Base-by-base conservation (phyloP, 2,888 invertebrate species). In the Acleris laterana region DNA sequence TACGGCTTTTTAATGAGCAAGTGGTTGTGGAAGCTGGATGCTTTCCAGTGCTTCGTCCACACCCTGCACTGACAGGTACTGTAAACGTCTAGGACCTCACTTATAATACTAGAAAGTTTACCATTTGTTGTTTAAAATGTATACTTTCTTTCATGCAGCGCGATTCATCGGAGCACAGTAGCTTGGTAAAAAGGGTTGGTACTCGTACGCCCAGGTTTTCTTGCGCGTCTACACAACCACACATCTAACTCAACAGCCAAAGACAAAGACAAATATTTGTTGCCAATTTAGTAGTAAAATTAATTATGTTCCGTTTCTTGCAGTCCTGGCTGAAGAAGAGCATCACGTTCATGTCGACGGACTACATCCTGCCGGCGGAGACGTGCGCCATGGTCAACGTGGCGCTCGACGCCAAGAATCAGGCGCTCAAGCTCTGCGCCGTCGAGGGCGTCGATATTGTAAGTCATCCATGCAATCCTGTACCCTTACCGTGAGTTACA, bases 361-460 rank as follows among this genome's bases (percentile, higher is more conserved):
- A 99, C 93, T 99, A 99, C 93, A 97, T 99, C 78, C 95, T 99
- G 76, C 99, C 99, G 5, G 96, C 98, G 38, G 99, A 99, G 94
- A 98, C 99, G 93, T 99, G 99, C 88, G 98, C 99, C 32, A 99
- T 99, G 99, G 98, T 99, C 80, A 99, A 99, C 93, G 99, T 99
- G 74, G 98, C 99, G 72, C 94, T 99, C 77, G 99, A 99, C 89
- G 98, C 98, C 71, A 99, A 98, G 94, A 98, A 98, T 93, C 97
- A 98, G 90, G 98, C 98, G 74, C 95, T 99, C 85, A 98, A 99
- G 90, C 94, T 99, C 70, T 99, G 99, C 89, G 97, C 99, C 52
- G 97, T 99, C 70, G 98, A 99, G 91, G 98, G 98, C 70, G 97
- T 98, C 75, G 98, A 99, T 93, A 96, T 98, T 94, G 98, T 98